Evolutionary conservation across 2,888 invertebrate species (phyloP).

Genomic region (Autographa gamma): DNA sequence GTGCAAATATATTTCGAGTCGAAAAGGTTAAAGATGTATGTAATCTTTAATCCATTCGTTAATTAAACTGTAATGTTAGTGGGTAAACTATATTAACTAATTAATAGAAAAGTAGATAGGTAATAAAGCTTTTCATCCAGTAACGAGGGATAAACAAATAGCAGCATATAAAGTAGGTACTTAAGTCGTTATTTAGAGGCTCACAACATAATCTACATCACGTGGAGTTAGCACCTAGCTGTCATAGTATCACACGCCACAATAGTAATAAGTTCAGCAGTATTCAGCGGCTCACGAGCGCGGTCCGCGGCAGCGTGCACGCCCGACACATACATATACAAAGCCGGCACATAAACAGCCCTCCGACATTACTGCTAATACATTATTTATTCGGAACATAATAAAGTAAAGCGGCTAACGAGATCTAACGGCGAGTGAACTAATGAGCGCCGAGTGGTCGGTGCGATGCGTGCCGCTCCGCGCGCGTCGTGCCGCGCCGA

Average conservation of each 20-base stretch:
- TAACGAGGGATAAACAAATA: no score
- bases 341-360: constrained; percentile 11
- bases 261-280: neutral
- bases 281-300: constrained; percentile 4
- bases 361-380: constrained; percentile 28
- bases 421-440: constrained; percentile 45
- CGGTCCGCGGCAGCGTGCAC: neutral
- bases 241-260: neutral
- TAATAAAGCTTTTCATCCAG: neutral
- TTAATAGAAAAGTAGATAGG: neutral
- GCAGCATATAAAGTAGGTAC: neutral
- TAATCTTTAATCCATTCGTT: no score
- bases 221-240: neutral
- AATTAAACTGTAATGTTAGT: no score
- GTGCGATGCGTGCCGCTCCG: constrained; percentile 39
- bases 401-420: constrained; percentile 53
- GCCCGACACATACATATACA: constrained; percentile 5
- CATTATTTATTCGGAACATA: constrained; percentile 55
- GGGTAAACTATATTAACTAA: no score
- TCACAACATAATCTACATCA: constrained; percentile 4
- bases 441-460: constrained; percentile 48
- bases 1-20: no score
- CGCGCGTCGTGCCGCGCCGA: constrained; percentile 20
- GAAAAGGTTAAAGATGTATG: no score
- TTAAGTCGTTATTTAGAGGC: neutral